Percentiles rank a stretch among this genome's conserved stretches.
These are phyloP conservation scores for Andrena flavipes DNA, from an alignment of 2,888 invertebrate species.

Conservation along the genomic window DNA sequence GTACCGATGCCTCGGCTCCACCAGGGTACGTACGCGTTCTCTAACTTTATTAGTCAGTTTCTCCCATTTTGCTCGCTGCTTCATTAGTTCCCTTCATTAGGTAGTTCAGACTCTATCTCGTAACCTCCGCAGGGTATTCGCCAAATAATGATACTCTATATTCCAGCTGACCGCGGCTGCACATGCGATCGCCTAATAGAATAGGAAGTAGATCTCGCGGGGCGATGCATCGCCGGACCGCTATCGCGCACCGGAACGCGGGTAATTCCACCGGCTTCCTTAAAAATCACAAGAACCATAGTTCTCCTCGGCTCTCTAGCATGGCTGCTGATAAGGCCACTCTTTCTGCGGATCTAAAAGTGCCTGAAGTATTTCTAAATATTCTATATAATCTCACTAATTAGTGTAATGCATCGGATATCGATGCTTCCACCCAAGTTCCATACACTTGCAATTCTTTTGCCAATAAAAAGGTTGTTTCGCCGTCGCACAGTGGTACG, in stretches of 20 bases:
- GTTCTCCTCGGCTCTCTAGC: neutral
- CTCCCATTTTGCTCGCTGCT: constrained; percentile 48
- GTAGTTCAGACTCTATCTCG: constrained; percentile 39
- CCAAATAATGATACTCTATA: constrained; percentile 46
- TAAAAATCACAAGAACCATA: neutral
- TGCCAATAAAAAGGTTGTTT: neutral
- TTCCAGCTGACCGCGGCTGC: constrained; percentile 24
- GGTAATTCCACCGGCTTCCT: neutral
- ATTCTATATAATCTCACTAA: neutral
- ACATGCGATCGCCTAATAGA: constrained; percentile 25
- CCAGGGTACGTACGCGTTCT: constrained; percentile 17
- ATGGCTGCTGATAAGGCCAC: neutral
- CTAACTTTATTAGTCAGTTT: constrained; percentile 56
- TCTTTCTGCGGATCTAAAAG: neutral
- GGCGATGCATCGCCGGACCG: constrained; percentile 20
- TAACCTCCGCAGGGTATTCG: constrained; percentile 19
- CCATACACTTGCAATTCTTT: neutral
- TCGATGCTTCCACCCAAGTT: neutral
- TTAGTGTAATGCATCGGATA: neutral
- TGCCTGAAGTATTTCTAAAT: neutral
- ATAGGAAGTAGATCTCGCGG: constrained; percentile 28
- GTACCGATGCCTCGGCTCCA: neutral
- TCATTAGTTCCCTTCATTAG: constrained; percentile 64
- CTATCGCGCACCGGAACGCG: constrained; percentile 9
- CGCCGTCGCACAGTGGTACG: too few relatives aligned